Percentiles rank a stretch among this genome's conserved stretches.
Evolutionary conservation across 2,797 vertebrate species (phyloP).

Genomic region (Sebastes vulpes): DNA sequence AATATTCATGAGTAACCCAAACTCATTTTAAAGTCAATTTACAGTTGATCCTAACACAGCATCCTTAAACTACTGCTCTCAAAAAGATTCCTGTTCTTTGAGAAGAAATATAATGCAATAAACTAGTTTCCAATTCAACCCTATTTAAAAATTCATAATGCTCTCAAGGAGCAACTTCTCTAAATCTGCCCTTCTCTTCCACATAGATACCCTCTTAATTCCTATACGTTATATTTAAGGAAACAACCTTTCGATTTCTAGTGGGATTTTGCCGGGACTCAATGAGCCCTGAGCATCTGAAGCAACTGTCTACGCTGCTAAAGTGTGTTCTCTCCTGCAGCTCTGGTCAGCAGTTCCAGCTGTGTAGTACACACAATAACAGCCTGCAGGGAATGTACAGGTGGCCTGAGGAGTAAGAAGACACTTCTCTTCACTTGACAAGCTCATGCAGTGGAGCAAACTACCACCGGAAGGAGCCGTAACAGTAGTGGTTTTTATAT

Average conservation of each 20-base stretch:
- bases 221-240: too few species aligned
- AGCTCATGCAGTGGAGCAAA: not conserved
- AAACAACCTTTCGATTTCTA: not conserved
- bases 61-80: not conserved
- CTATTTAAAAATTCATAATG: not conserved
- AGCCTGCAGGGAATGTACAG: not conserved
- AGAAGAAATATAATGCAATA: not conserved
- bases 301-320: not conserved
- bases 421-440: not conserved
- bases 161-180: too few species aligned
- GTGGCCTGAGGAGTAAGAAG: not conserved
- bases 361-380: not conserved
- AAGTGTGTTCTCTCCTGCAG: not conserved
- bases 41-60: not conserved
- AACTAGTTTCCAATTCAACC: not conserved
- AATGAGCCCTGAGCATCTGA: not conserved
- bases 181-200: too few species aligned
- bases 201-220: too few species aligned
- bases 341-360: not conserved
- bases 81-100: not conserved
- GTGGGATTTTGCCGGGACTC: not conserved
- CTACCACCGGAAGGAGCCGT: not conserved
- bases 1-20: not conserved
- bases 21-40: not conserved
- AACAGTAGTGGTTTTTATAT: conserved; percentile 2